Base-by-base conservation (phyloP, 2,888 invertebrate genomes). In the Gerris lacustris region DNA sequence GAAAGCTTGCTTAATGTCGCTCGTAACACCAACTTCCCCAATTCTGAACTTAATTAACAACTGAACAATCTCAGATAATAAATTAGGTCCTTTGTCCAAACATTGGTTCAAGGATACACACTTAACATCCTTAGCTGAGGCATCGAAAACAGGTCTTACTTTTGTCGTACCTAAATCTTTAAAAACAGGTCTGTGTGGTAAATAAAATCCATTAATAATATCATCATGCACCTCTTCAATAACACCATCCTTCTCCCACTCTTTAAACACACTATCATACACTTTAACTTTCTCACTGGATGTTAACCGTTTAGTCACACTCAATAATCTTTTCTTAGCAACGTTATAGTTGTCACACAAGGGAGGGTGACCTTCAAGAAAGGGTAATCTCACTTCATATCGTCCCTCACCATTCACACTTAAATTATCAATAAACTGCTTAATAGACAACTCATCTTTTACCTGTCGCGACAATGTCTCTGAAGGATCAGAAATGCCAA, bases 141-240 rank as follows among this genome's bases (percentile, higher is more conserved):
- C 71, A 45, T 71, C 69, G 17, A 71, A 71, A 5, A 71, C 69
- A 18, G 71, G 71, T 11, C 71, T 43, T 7, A 71, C 31, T 66
- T n/a, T 9, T 2, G 68, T 71, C 5, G 68, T 68, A 43, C 68
- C 66, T n/a, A 31, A 31, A n/a, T 68, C 18, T 66, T 71, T 71
- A 44, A 31, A 69, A 9, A 71, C 69, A n/a, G 64, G 66, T 6
- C 71, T 63, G 66, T 69, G 69, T 4, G 69, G 71, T 2, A 71
- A 68, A 31, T 71, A 71, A 64, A 64, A 68, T 7, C 71, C 71
- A n/a, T n/a, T n/a, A 9, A 67, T 66, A 45, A 17, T 17, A n/a
- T 64, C 43, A 15, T 5, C 6, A 4, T 6, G 6, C 5, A 71
- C 71, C 44, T 63, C 47, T 55, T 71, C 71, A 7, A 71, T 71